A percentile compares a stretch with the other conserved stretches of the same genome.
phyloP scores from a whole-genome alignment of 2,888 invertebrate species.

The Sarcophaga variegata region DNA sequence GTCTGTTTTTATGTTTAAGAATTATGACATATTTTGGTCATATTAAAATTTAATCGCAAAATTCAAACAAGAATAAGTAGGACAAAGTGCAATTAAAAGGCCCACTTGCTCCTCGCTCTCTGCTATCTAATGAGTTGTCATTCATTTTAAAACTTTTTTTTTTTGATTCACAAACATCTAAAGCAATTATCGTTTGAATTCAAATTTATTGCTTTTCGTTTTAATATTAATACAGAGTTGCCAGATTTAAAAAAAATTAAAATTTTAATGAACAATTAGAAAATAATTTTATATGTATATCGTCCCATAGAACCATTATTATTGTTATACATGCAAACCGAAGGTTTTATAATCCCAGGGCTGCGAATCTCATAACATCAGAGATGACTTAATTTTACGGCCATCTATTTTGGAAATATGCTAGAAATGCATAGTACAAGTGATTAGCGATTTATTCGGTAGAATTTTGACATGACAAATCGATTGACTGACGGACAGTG shows the following conservation, averaged over 20 bases:
- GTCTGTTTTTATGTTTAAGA: neutral
- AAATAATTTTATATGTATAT: no score
- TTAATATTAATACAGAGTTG: neutral
- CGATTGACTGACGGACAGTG: no score
- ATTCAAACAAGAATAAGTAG: slow-evolving; percentile 6
- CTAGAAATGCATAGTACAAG: no score
- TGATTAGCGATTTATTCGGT: no score
- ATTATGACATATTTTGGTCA: neutral
- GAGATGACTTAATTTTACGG: no score
- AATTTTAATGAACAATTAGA: no score
- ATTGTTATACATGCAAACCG: no score
- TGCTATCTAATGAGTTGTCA: slow-evolving; percentile 22
- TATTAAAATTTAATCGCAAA: neutral
- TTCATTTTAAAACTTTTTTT: neutral
- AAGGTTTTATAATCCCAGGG: no score
- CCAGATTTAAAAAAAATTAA: neutral
- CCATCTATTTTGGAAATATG: no score
- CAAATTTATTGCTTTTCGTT: neutral
- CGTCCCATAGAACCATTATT: no score
- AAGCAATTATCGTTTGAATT: neutral
- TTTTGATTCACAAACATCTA: neutral
- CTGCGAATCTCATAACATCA: no score
- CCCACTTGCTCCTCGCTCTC: neutral
- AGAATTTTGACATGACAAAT: no score
- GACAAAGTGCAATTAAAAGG: slow-evolving; percentile 51